Conservation (phyloP, 2,797 vertebrate species). For the Florisuga fusca region DNA sequence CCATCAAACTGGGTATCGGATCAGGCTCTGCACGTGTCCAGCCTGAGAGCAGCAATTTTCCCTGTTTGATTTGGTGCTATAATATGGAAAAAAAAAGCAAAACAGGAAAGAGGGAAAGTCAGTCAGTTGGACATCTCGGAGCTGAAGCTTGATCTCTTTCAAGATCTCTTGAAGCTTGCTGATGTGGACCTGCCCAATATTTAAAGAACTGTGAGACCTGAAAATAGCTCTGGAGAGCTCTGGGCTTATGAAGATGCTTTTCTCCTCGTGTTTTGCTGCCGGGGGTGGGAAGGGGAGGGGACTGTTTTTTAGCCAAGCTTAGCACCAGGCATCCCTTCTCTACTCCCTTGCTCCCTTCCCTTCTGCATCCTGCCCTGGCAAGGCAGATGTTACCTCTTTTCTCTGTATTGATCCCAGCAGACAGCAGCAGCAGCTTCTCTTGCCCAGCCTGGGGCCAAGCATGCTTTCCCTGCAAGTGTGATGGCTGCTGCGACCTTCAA, state of each 20-base stretch:
- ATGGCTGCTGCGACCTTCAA: background rate
- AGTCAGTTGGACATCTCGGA: background rate
- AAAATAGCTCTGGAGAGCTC: background rate
- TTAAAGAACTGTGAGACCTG: background rate
- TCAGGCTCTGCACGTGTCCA: slow-evolving; percentile 5
- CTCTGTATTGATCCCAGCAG: background rate
- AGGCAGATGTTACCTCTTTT: background rate
- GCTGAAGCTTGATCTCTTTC: background rate
- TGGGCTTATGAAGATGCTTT: background rate
- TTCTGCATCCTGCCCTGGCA: background rate
- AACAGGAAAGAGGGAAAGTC: background rate
- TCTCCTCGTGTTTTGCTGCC: rapidly evolving
- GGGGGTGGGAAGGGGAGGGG: too few species aligned
- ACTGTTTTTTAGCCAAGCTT: background rate
- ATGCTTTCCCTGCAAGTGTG: background rate
- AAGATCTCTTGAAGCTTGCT: background rate
- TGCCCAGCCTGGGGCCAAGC: background rate
- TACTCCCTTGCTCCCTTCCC: background rate
- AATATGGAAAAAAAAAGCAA: background rate
- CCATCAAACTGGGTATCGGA: slow-evolving; percentile 40
- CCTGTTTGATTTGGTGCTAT: slow-evolving; percentile 18
- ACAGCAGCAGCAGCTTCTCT: background rate
- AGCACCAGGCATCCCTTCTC: background rate
- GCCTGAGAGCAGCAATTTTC: slow-evolving; percentile 43
- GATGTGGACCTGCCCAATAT: background rate